Percentiles rank a stretch among this genome's conserved stretches.
These are phyloP conservation scores for Etheostoma perlongum DNA, from an alignment of 2,797 vertebrate species.

Conservation along the genomic window DNA sequence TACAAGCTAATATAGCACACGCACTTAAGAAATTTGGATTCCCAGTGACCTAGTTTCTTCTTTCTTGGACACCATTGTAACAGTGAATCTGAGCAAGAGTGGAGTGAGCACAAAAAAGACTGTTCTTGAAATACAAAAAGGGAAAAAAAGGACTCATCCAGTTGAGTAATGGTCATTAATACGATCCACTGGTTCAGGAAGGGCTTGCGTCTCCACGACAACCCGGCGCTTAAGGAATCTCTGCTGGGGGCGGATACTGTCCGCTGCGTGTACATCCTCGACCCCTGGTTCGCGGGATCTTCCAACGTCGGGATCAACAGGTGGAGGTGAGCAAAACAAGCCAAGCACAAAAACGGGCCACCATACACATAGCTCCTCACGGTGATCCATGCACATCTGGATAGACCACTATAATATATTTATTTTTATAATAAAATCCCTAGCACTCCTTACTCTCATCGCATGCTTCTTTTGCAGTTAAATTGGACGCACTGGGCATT, in stretches of 20 bases:
- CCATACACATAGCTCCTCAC: too few species aligned
- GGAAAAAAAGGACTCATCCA: constrained; percentile 66
- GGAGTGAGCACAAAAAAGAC: constrained; percentile 19
- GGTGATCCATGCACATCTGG: background rate
- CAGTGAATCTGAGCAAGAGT: constrained; percentile 13
- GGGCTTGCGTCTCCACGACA: constrained; percentile 97
- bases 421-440: background rate
- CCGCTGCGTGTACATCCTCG: constrained; percentile 95
- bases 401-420: too few species aligned
- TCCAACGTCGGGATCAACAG: constrained; percentile 98
- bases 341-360: background rate
- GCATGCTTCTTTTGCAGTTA: too few species aligned
- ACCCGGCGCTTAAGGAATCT: constrained; percentile 92
- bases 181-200: constrained; percentile 98
- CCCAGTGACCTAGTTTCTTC: background rate
- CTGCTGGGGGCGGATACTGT: constrained; percentile 91
- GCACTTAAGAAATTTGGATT: constrained; percentile 5
- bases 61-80: background rate
- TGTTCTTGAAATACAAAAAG: background rate
- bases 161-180: constrained; percentile 92
- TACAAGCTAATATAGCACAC: too few species aligned
- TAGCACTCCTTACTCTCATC: background rate
- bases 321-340: constrained; percentile 89
- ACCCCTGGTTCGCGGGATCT: constrained; percentile 97
- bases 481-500: too few species aligned